phyloP scores from a whole-genome alignment of 1,140 invertebrate genomes.

The Nixonia krombeini region DNA sequence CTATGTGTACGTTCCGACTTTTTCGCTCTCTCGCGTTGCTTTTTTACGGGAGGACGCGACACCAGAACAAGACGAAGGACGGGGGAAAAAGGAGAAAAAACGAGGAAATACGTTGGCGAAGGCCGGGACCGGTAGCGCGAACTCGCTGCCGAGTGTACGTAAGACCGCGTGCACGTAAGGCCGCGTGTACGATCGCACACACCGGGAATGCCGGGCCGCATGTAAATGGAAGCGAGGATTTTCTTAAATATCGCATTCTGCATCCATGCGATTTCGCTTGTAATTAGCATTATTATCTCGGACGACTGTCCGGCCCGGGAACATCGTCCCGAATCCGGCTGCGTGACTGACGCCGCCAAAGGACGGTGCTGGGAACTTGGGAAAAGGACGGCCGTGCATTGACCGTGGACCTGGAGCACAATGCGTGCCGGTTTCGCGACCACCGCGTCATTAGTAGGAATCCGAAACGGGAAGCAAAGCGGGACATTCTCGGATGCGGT shows the following conservation, averaged over 20 bases:
- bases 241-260: conserved; percentile 53
- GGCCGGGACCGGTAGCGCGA: not conserved
- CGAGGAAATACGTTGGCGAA: not conserved
- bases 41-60: conserved; percentile 9
- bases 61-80: not conserved
- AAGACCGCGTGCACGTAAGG: not conserved
- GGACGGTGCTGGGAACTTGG: not conserved
- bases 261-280: conserved; percentile 30
- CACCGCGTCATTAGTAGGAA: no score
- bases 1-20: conserved; percentile 40
- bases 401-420: no score
- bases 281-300: conserved; percentile 60
- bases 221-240: conserved; percentile 56
- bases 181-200: conserved; percentile 1
- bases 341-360: conserved; percentile 50
- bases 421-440: no score
- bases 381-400: not conserved
- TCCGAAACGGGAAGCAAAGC: no score
- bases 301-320: conserved; percentile 24
- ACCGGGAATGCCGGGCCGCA: conserved; percentile 32
- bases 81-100: not conserved
- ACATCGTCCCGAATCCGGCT: conserved; percentile 28
- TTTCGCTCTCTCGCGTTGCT: conserved; percentile 10
- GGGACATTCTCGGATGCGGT: no score
- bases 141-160: not conserved